These are phyloP conservation scores for Carabus problematicus DNA, from an alignment of 2,888 invertebrate species.

Conservation along the genomic window DNA sequence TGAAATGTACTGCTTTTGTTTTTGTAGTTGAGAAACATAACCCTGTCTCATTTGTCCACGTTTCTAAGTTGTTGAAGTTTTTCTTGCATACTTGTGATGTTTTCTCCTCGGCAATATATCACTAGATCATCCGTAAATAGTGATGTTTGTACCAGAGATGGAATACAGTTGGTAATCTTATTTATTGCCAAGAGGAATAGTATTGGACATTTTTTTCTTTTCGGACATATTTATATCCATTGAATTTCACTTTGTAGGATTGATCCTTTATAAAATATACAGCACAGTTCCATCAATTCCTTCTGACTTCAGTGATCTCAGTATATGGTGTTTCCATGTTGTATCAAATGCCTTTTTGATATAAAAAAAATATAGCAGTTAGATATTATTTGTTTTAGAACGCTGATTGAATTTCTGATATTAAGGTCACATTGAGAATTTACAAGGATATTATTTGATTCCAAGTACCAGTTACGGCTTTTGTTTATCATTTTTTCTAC, in stretches of 20 bases:
- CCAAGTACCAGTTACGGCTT: neutral
- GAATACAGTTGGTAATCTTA: too few relatives aligned
- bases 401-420: constrained; percentile 3
- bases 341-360: constrained; percentile 10
- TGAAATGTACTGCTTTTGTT: too few relatives aligned
- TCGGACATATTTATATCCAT: too few relatives aligned
- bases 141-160: neutral
- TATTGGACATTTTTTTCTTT: too few relatives aligned
- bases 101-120: constrained; percentile 1
- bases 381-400: constrained; percentile 9
- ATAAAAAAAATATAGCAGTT: neutral
- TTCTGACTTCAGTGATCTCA: too few relatives aligned
- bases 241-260: too few relatives aligned
- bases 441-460: neutral
- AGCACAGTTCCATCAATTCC: neutral
- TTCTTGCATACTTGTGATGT: constrained; percentile 1
- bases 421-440: constrained; percentile 7
- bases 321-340: constrained; percentile 8
- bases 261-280: too few relatives aligned
- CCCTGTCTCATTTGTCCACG: neutral
- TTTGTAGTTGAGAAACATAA: neutral
- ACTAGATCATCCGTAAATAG: neutral
- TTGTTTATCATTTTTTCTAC: constrained; percentile 9
- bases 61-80: neutral
- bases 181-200: too few relatives aligned